Conservation (phyloP, 2,113 vertebrate genomes). For the Thermophis baileyi region DNA sequence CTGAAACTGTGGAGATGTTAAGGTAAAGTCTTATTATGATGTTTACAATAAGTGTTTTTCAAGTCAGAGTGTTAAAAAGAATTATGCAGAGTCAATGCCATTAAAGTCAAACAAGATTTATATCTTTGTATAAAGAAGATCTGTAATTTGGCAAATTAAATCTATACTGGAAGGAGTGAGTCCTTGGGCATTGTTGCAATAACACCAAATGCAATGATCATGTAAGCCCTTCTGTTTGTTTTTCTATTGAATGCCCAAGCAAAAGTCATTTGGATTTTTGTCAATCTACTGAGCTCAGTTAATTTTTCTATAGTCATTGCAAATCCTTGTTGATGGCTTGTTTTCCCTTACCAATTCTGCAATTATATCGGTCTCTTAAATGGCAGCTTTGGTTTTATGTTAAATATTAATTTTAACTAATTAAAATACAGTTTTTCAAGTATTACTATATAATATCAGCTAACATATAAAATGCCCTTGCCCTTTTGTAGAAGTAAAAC, state of each 20-base stretch:
- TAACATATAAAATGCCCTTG: constrained; percentile 32
- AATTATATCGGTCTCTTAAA: constrained; percentile 19
- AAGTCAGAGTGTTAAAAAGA: neutral
- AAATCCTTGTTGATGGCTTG: constrained; percentile 2
- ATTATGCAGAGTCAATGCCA: constrained; percentile 4
- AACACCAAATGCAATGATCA: constrained; percentile 1
- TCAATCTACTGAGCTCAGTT: neutral
- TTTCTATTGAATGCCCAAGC: constrained; percentile 1
- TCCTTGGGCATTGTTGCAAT: neutral
- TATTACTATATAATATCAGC: constrained; percentile 18
- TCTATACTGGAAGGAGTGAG: neutral
- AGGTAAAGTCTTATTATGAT: neutral
- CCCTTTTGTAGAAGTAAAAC: constrained; percentile 10
- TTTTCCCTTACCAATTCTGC: constrained; percentile 2
- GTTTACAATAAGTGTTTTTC: neutral
- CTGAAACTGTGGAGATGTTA: constrained; percentile 25
- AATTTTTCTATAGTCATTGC: neutral
- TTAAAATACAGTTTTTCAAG: constrained; percentile 40
- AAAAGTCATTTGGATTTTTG: neutral
- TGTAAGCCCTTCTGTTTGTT: neutral
- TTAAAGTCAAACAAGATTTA: constrained; percentile 17
- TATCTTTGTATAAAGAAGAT: neutral
- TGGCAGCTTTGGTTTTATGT: neutral
- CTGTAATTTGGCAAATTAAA: constrained; percentile 20
- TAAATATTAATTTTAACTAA: constrained; percentile 19